Evolutionary conservation across 2,113 vertebrate species (phyloP), one percentile per base, ranked within the genome.

Genomic region (Dryoscopus gambensis): DNA sequence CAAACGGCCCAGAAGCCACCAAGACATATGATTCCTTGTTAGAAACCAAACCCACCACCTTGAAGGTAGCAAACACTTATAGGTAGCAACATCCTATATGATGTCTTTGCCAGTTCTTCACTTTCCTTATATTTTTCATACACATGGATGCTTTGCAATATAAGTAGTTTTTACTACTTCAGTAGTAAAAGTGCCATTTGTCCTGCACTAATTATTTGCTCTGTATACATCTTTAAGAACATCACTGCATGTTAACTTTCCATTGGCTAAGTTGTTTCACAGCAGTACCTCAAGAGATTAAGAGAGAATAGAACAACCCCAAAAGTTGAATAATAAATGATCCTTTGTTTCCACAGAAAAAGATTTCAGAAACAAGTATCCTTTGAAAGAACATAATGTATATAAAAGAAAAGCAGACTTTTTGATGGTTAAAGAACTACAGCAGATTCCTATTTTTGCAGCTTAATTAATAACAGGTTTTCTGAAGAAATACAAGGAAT

Each of bases 381-480:
- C 6, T 53, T 50, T 77, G 30, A 84, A 92, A 88, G 16, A 77
- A 40, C 5, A 67, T 52, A 63, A 84, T 3, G 2, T 28, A 33
- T 27, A 67, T 23, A 60, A 88, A 90, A 85, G 50, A 64, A 81
- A 93, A 85, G 11, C 22, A 80, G 68, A 42, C 9, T 67, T 69
- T 67, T 79, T 87, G 55, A 77, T 88, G 20, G 56, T 60, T 90
- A 74, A 74, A 70, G 47, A 93, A 49, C 23, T 24, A 78, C 27
- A 75, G 20, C 7, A 86, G 20, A 71, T 64, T 86, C 47, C 8
- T 80, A 25, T 56, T 90, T 94, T 86, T 88, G 44, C n/a, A 75
- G 49, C 52, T 92, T 94, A 93, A 96, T 90, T 96, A 92, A 71
- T 49, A 87, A 46, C 44, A 89, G 82, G 25, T 78, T 96, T 92